Conservation (phyloP, 1,140 invertebrate species). For the Papilio aristodemus region DNA sequence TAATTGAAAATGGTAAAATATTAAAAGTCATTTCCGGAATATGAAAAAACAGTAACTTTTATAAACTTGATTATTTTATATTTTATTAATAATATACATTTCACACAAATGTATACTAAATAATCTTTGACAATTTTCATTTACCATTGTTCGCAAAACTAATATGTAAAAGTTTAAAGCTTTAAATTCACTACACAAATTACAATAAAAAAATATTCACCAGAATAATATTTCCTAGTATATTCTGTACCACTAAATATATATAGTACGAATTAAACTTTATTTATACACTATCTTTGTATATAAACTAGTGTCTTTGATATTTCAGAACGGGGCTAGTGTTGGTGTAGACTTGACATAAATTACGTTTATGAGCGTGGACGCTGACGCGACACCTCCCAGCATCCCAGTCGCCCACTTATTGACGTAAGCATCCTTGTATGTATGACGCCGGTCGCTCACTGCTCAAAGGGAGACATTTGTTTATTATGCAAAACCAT, state of each 20-base stretch:
- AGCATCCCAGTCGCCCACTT: slow-evolving; percentile 51
- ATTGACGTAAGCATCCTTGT: slow-evolving; percentile 45
- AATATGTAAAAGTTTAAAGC: neutral
- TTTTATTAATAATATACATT: neutral
- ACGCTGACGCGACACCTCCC: slow-evolving; percentile 46
- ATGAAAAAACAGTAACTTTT: neutral
- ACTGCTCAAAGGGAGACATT: slow-evolving; percentile 13
- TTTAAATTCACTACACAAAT: neutral
- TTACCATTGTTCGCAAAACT: neutral
- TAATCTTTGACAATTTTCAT: neutral
- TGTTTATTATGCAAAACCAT: slow-evolving; percentile 15
- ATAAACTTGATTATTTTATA: too few species aligned
- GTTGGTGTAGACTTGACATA: slow-evolving; percentile 39
- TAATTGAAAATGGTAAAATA: too few species aligned
- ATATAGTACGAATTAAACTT: neutral
- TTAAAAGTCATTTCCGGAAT: too few species aligned
- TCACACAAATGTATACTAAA: neutral
- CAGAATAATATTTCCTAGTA: neutral
- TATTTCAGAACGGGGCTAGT: neutral
- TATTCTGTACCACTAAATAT: neutral
- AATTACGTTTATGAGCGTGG: slow-evolving; percentile 54
- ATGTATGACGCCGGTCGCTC: slow-evolving; percentile 10
- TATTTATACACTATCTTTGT: too few species aligned
- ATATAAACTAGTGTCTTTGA: neutral
- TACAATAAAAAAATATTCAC: neutral